Percentiles rank a stretch among this genome's conserved stretches.
Evolutionary conservation across 2,888 invertebrate genomes (phyloP).

Genomic region (Periphyllus acericola): DNA sequence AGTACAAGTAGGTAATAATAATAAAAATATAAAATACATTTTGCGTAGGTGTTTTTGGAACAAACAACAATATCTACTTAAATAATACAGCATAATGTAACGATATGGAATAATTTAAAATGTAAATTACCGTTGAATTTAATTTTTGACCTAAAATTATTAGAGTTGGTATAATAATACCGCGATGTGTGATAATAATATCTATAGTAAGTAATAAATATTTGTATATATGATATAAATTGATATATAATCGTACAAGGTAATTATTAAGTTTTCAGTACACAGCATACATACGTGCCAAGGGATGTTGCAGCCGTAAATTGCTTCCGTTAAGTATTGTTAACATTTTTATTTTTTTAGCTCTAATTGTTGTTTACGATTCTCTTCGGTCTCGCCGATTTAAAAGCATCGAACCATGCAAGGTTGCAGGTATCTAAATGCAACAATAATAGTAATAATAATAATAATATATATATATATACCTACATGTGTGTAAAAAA

Average conservation of each 20-base stretch:
- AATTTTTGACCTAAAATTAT: neutral
- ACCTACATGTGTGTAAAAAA: too few relatives aligned
- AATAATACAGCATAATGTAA: conserved; percentile 15
- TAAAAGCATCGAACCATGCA: conserved; percentile 49
- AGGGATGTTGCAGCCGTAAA: neutral
- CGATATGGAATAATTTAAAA: neutral
- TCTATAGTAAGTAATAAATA: too few relatives aligned
- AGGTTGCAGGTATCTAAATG: conserved; percentile 32
- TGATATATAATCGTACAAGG: too few relatives aligned
- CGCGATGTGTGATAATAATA: neutral
- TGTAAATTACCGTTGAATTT: neutral
- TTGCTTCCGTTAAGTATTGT: conserved; percentile 14
- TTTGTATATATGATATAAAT: too few relatives aligned
- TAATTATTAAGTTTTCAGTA: neutral
- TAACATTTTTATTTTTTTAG: neutral
- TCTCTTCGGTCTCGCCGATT: conserved; percentile 45
- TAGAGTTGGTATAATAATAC: neutral
- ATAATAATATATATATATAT: too few relatives aligned
- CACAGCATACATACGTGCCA: neutral
- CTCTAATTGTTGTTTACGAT: conserved; percentile 47
- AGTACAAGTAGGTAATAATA: conserved; percentile 7
- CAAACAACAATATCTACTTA: neutral
- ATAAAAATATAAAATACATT: neutral
- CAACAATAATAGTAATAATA: neutral
- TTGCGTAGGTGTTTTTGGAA: conserved; percentile 18